Base-by-base conservation (phyloP, 1,140 invertebrate species). In the Mercenaria mercenaria region DNA sequence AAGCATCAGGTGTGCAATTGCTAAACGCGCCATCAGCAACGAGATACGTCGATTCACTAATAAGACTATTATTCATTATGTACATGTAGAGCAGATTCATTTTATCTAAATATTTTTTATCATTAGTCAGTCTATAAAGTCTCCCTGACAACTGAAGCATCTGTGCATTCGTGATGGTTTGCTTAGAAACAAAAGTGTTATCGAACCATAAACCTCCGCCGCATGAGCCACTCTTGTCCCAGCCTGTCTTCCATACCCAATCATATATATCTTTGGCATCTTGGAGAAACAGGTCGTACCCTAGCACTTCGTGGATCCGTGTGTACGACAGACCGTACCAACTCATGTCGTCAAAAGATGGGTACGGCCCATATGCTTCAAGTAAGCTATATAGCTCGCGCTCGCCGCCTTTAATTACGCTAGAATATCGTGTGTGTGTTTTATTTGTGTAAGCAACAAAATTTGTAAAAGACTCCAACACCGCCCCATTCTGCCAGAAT, bases 281-380 rank as follows among this genome's bases (percentile, higher is more conserved):
- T 37, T 89, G 52, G 11, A 92, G 88, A 59, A 93, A 93, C n/a
- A 18, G 10, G 37, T 87, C 83, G 0, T 74, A 15, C 18, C 89
- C 90, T 20, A 91, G 47, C 1, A 91, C 83, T 72, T 93, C 92
- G 47, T 91, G 90, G 29, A 92, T 91, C 50, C 91, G 86, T 18
- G 80, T 61, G 69, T 87, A 93, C 34, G 87, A 86, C 4, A 93
- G 64, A 1, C 89, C 91, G 69, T 91, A 93, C 92, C 92, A 93
- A 8, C 81, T 91, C 91, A 93, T 93, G 39, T 93, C 92, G 37
- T 93, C 92, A 80, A 91, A 93, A 18, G 92, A 93, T 0, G 92
- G 92, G n/a, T 92, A 91, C 0, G 92, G 92, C 4, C 91, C 92
- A 47, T 93, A 93, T 0, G 92, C 92, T 41, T 93, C 92, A 15